Conservation (phyloP, 2,113 vertebrate genomes). For the Saguinus midas region DNA sequence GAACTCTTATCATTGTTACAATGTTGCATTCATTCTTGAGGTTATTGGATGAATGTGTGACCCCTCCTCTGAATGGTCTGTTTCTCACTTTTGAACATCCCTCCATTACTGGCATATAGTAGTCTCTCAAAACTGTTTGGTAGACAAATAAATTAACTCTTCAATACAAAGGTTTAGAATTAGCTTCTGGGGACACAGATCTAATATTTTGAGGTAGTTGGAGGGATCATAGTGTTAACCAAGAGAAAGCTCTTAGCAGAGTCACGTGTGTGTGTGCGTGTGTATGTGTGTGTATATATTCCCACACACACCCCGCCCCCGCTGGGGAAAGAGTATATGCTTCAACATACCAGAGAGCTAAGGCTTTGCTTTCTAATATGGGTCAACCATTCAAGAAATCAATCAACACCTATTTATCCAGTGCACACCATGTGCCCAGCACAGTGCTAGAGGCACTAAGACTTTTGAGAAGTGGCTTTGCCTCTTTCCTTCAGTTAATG, state of each 20-base stretch:
- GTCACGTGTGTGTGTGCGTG: not conserved
- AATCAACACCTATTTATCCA: not conserved
- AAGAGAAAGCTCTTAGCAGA: not conserved
- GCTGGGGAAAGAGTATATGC: not conserved
- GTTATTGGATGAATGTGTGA: not conserved
- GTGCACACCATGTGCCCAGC: not conserved
- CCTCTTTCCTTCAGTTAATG: not conserved
- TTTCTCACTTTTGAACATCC: not conserved
- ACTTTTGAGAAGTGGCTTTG: not conserved
- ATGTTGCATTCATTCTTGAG: not conserved
- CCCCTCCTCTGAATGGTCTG: not conserved
- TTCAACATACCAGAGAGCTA: not conserved
- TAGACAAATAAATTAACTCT: not conserved
- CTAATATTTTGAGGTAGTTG: not conserved
- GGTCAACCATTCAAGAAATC: constrained; percentile 25
- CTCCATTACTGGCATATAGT: not conserved
- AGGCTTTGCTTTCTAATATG: constrained; percentile 7
- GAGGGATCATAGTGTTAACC: not conserved
- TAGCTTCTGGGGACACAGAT: not conserved
- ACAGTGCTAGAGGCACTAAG: not conserved
- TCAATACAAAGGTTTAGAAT: not conserved
- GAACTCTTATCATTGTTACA: not conserved
- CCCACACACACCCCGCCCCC: not conserved
- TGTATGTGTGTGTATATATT: too few species aligned
- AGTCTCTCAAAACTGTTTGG: not conserved